Evolutionary conservation across 2,113 vertebrate genomes (phyloP), one percentile per base, ranked within the genome.

Genomic region (Nothobranchius kuhntae): DNA sequence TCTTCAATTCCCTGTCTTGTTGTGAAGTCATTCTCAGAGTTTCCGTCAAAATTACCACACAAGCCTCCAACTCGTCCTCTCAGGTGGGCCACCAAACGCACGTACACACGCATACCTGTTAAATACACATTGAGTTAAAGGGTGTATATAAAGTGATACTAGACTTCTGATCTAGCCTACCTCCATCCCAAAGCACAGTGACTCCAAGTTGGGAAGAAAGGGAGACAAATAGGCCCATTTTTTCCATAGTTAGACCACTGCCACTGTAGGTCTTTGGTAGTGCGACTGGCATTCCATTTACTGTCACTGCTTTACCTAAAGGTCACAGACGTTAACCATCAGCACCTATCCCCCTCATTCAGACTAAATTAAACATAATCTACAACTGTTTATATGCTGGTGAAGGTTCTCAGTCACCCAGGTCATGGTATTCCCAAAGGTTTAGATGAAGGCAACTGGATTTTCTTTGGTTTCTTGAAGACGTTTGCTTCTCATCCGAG

Each of bases 11-110:
- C 95, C 64, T 97, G 96, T 6, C 84, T 91, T 9, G 93, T 96
- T 40, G 80, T 86, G 59, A 96, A 95, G 78, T 98, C 96, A 0
- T 98, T 96, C 62, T 95, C 93, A 0, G 95, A 81, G 13, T 98
- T 93, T 0, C 95, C 95, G 0, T 98, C 96, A 13, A 96, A 98
- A 87, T 98, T 94, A 1, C 95, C 96, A 0, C 96, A 96, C 63
- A 98, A 79, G 1, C 96, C 96, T 0, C 86, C 83, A n/a, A 98
- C 94, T 0, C 82, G 90, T 2, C 95, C 93, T 0, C 64, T 92
- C 80, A 95, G 86, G 62, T 75, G 81, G 0, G 96, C 92, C 0
- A 90, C 90, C 85, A 95, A 86, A 4, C 83, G 94, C n/a, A 97
- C 73, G 4, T 96, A 95, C 26, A 96, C 93, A 7, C 95, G 93